These are phyloP conservation scores for Pangasius macronema DNA, from an alignment of 2,797 vertebrate genomes.

Conservation along the genomic window DNA sequence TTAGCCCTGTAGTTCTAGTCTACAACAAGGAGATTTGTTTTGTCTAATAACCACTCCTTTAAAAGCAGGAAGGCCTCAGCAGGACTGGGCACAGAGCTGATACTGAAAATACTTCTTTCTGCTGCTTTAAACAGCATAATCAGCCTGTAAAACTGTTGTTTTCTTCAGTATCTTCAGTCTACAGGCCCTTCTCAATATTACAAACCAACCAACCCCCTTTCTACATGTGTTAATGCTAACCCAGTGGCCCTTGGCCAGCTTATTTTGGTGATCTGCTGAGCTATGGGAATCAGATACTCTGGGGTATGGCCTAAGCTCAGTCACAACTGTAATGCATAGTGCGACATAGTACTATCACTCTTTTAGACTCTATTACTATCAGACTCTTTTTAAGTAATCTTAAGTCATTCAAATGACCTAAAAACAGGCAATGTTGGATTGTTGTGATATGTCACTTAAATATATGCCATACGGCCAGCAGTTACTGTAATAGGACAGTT, in stretches of 20 bases:
- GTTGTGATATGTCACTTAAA: slow-evolving; percentile 1
- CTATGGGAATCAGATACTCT: slow-evolving; percentile 67
- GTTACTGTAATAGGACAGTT: slow-evolving; percentile 9
- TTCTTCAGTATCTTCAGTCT: slow-evolving; percentile 52
- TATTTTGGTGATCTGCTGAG: slow-evolving; percentile 75
- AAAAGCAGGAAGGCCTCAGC: neutral
- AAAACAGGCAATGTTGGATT: slow-evolving; percentile 2
- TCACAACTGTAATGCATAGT: slow-evolving; percentile 43
- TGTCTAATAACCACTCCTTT: neutral
- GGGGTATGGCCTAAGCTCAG: slow-evolving; percentile 32
- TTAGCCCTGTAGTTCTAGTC: neutral
- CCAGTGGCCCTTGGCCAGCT: slow-evolving; percentile 54
- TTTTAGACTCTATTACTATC: slow-evolving; percentile 13
- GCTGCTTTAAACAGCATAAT: neutral
- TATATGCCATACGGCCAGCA: neutral
- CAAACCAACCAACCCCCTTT: slow-evolving; percentile 33
- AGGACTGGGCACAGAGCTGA: neutral
- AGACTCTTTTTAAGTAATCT: neutral
- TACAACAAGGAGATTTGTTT: neutral
- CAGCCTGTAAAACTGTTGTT: slow-evolving; percentile 32
- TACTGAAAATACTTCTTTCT: neutral
- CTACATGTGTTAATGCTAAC: slow-evolving; percentile 44
- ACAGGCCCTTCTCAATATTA: slow-evolving; percentile 30
- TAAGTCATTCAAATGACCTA: neutral
- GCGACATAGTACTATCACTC: slow-evolving; percentile 14